Evolutionary conservation across 2,113 vertebrate genomes (phyloP).

Genomic region (Notarius quadriscutis): DNA sequence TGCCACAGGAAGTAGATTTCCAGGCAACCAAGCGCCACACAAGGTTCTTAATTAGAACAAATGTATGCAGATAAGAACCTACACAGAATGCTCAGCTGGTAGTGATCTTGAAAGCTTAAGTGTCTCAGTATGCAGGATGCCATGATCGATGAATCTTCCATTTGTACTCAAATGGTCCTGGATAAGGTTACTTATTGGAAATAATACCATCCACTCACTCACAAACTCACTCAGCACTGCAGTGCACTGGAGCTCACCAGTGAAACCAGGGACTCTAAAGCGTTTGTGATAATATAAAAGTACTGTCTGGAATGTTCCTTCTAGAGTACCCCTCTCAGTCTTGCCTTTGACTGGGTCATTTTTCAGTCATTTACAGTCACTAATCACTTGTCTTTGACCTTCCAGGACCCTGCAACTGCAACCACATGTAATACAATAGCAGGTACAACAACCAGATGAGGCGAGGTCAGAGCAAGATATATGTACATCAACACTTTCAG

Average conservation of each 20-base stretch:
- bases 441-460: conserved; percentile 27
- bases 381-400: conserved; percentile 35
- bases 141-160: conserved; percentile 61
- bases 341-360: conserved; percentile 45
- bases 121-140: conserved; percentile 51
- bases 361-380: conserved; percentile 63
- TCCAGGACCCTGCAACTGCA: conserved; percentile 40
- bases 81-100: conserved; percentile 3
- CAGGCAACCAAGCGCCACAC: conserved; percentile 40
- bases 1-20: conserved; percentile 60
- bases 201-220: conserved; percentile 23
- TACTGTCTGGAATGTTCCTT: neutral
- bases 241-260: conserved; percentile 10
- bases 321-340: conserved; percentile 45
- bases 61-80: conserved; percentile 57
- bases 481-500: neutral
- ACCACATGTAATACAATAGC: conserved; percentile 40
- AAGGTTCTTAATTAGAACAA: conserved; percentile 56
- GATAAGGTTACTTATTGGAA: conserved; percentile 53
- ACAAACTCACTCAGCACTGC: conserved; percentile 3
- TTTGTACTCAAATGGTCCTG: conserved; percentile 46
- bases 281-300: conserved; percentile 15
- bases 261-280: neutral
- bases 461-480: conserved; percentile 9
- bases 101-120: conserved; percentile 3